Conservation (phyloP, 2,888 invertebrate species). For the Polia nebulosa region DNA sequence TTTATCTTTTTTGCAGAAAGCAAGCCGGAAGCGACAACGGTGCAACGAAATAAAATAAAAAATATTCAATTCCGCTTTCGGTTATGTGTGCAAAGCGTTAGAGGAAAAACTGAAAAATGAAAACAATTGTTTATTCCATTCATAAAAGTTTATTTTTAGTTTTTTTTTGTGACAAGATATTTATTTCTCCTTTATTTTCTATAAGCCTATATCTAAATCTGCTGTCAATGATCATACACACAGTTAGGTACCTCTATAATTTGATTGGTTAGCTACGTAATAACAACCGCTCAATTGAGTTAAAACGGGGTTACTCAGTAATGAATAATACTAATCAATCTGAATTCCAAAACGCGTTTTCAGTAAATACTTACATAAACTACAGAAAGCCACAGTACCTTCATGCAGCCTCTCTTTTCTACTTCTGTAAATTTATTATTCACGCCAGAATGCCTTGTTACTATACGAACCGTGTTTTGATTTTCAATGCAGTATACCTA, state of each 20-base stretch:
- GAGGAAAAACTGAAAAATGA: slow-evolving; percentile 25
- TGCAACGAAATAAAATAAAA: slow-evolving; percentile 27
- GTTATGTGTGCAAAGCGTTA: slow-evolving; percentile 34
- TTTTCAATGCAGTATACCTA: background rate
- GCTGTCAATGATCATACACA: background rate
- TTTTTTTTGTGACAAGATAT: background rate
- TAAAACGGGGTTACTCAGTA: background rate
- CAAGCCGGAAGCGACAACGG: slow-evolving; percentile 30
- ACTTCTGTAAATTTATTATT: background rate
- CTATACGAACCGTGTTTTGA: background rate
- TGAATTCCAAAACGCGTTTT: too few relatives aligned
- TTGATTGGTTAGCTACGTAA: background rate
- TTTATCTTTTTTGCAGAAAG: slow-evolving; percentile 27
- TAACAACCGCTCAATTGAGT: background rate
- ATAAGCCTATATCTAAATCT: too few relatives aligned
- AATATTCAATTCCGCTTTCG: slow-evolving; percentile 36
- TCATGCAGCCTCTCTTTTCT: too few relatives aligned
- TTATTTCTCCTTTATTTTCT: background rate
- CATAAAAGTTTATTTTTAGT: slow-evolving; percentile 1
- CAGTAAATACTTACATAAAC: too few relatives aligned
- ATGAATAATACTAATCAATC: too few relatives aligned
- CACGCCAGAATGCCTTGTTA: too few relatives aligned
- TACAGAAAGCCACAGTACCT: too few relatives aligned
- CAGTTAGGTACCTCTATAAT: background rate
- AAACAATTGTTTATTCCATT: slow-evolving; percentile 14